A percentile compares a stretch with the other conserved stretches of the same genome.
Evolutionary conservation across 2,797 vertebrate species (phyloP).

Genomic region (Alectoris magna): DNA sequence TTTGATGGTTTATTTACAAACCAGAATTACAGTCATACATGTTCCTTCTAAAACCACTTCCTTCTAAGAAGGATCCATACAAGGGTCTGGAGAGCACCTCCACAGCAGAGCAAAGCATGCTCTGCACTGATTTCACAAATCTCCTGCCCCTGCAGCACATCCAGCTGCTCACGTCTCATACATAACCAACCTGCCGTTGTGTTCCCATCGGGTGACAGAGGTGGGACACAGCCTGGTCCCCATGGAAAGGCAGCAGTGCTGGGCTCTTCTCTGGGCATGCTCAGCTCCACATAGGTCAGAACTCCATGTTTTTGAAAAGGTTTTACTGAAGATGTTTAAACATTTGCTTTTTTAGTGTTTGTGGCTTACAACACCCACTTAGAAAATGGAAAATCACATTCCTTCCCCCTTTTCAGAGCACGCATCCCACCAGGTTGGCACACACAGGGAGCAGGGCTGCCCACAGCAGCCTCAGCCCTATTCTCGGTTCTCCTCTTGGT

Average conservation of each 20-base stretch:
- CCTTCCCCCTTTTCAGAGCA: not conserved
- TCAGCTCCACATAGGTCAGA: not conserved
- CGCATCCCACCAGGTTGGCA: not conserved
- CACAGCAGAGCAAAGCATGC: not conserved
- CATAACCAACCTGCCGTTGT: not conserved
- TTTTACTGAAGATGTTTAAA: not conserved
- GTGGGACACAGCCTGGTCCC: not conserved
- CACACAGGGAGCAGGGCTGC: not conserved
- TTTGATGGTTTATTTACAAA: slow-evolving; percentile 41
- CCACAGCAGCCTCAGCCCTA: not conserved
- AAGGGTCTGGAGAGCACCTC: not conserved
- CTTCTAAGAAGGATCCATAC: not conserved
- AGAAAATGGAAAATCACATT: not conserved
- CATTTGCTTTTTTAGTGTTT: not conserved
- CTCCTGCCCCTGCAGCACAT: slow-evolving; percentile 3
- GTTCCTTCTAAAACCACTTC: slow-evolving; percentile 38
- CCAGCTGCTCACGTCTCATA: not conserved
- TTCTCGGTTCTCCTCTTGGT: not conserved
- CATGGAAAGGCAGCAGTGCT: not conserved
- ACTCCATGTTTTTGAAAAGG: not conserved
- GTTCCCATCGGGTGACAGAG: not conserved
- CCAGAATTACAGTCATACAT: slow-evolving; percentile 14
- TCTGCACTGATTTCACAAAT: not conserved
- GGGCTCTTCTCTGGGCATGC: not conserved
- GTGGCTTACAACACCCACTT: not conserved